Conservation (phyloP, 2,888 invertebrate species). For the Minunthozetes semirufus region DNA sequence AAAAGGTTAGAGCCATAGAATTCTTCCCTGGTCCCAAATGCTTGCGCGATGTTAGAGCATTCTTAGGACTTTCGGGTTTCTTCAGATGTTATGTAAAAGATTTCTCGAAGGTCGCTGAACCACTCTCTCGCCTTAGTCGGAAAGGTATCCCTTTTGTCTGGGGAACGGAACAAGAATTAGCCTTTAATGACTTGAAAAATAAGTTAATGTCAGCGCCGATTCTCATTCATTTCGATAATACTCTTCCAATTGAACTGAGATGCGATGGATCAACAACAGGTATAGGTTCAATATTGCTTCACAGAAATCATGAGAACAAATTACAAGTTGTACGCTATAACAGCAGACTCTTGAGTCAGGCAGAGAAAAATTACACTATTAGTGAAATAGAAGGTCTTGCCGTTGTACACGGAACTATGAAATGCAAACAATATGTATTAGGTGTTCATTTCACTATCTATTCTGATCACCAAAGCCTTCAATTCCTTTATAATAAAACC, state of each 20-base stretch:
- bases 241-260: not conserved
- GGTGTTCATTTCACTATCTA: constrained; percentile 20
- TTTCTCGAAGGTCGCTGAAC: not conserved
- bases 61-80: not conserved
- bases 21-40: not conserved
- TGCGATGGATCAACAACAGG: constrained; percentile 18
- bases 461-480: constrained; percentile 19
- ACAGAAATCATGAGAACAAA: not conserved
- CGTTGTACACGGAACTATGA: not conserved
- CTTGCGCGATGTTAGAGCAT: not conserved
- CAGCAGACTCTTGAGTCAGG: not conserved
- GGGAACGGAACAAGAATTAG: constrained; percentile 1
- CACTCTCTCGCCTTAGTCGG: not conserved
- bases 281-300: not conserved
- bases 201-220: not conserved
- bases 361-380: constrained; percentile 20
- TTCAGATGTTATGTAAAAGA: not conserved
- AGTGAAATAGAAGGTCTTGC: constrained; percentile 24
- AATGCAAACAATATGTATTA: not conserved
- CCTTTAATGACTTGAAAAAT: not conserved
- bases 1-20: not conserved
- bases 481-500: constrained; percentile 1
- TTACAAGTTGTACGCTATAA: not conserved
- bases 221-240: constrained; percentile 20
- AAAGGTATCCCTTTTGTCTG: not conserved